phyloP scores from a whole-genome alignment of 1,140 invertebrate species.

The Samia ricini region DNA sequence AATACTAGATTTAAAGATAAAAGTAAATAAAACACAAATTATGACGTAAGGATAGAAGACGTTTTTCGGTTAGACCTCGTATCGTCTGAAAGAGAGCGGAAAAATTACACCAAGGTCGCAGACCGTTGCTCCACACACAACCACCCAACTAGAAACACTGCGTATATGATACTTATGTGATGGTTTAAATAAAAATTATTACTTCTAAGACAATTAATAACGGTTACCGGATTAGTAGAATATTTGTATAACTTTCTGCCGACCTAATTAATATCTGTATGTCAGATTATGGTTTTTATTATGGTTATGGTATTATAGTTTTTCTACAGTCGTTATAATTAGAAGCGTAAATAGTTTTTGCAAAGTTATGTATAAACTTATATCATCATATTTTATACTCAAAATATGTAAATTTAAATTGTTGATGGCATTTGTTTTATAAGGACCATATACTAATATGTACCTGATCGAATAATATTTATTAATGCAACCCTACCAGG shows the following conservation, averaged over 20 bases:
- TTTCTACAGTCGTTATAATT: conserved; percentile 15
- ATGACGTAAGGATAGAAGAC: conserved; percentile 24
- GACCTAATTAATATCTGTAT: not conserved
- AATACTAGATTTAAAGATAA: not conserved
- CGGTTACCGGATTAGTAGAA: not conserved
- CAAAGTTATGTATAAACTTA: too few species aligned
- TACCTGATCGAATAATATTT: too few species aligned
- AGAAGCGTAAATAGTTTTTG: conserved; percentile 21
- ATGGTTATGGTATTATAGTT: not conserved
- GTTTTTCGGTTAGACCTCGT: conserved; percentile 44
- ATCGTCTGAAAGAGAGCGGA: conserved; percentile 72
- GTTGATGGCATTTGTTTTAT: too few species aligned
- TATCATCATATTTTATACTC: too few species aligned
- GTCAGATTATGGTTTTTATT: not conserved
- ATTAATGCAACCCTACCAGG: too few species aligned
- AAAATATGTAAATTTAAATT: too few species aligned
- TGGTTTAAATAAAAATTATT: conserved; percentile 2
- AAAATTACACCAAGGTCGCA: conserved; percentile 68
- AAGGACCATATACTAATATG: too few species aligned
- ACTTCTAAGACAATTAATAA: not conserved
- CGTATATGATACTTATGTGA: conserved; percentile 4
- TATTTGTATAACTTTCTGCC: not conserved
- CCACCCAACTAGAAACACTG: conserved; percentile 58
- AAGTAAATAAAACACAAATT: not conserved
- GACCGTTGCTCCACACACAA: conserved; percentile 51